Evolutionary conservation across 2,888 invertebrate species (phyloP), one percentile per base, ranked within the genome.

Genomic region (Drosophila anomalata): DNA sequence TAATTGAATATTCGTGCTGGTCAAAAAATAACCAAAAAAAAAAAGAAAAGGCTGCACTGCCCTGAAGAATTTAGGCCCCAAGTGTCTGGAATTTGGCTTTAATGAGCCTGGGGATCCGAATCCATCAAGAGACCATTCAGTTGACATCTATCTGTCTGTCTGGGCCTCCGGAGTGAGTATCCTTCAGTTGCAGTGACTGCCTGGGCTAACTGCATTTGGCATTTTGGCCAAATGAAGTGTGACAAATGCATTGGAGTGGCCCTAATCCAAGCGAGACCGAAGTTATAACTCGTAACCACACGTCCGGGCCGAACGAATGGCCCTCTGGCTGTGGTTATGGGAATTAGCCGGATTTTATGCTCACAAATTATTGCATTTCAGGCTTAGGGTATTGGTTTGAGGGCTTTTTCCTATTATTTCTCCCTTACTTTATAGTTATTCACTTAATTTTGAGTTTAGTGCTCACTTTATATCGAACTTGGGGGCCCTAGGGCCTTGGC

Each of bases 1-100:
- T 82, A 86, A 82, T 82, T 82, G 86, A 82, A 82, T 86, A 75
- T 82, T 82, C 82, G 86, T 82, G 82, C 77, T 82, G 85, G 79
- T 81, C 79, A 81, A 79, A 77, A 59, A 58, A 44, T 6, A n/a
- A 11, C 2, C n/a, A n/a, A n/a, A n/a, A 36, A 36, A 36, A 36
- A 33, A 5, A 24, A 4, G 3, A 4, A 42, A 51, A 53, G 31
- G 31, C 57, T 54, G 24, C 42, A 55, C 29, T 17, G 36, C n/a
- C 20, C 26, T 12, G 9, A 31, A 42, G 50, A 51, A 53, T 42
- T 33, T 17, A 39, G 39, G 41, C 41, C 41, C 41, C 41, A 20
- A 42, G 41, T 42, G 41, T 20, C 17, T 17, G 41, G 41, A 42
- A 42, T 42, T 42, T 42, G n/a, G 60, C 65, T 31, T 41, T 65